phyloP scores from a whole-genome alignment of 2,797 vertebrate genomes.

The Danio jaintianensis region DNA sequence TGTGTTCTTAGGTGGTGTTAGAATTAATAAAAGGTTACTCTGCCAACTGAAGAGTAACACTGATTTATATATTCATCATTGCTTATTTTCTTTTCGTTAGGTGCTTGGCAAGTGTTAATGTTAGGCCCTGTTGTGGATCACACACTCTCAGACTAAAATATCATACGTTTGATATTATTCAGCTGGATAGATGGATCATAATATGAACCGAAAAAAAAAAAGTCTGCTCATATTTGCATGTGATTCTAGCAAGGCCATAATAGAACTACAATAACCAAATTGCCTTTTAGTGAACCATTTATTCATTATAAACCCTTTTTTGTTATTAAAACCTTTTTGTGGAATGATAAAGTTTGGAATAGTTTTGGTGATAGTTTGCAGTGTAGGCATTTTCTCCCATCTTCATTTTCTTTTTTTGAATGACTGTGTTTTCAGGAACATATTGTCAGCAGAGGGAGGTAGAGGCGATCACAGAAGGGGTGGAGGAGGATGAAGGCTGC shows the following conservation, averaged over 20 bases:
- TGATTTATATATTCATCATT: no score
- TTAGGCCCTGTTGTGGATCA: no score
- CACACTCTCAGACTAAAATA: not conserved
- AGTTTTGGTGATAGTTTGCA: not conserved
- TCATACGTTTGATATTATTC: not conserved
- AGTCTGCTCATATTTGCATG: no score
- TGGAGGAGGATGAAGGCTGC: constrained; percentile 97
- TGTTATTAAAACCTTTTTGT: not conserved
- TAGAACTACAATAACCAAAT: no score
- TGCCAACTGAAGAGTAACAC: no score
- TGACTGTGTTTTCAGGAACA: constrained; percentile 82
- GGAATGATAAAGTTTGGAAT: not conserved
- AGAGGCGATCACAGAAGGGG: constrained; percentile 97
- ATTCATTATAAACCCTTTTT: not conserved
- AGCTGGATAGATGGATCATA: not conserved
- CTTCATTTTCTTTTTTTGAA: not conserved
- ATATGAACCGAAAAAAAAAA: not conserved
- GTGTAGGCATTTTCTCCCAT: not conserved
- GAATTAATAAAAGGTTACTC: no score
- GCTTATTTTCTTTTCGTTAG: no score
- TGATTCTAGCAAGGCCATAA: no score
- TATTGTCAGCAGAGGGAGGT: constrained; percentile 98
- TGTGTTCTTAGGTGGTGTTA: no score
- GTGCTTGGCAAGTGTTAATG: no score
- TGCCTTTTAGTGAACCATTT: not conserved